A percentile compares a stretch with the other conserved stretches of the same genome.
phyloP scores from a whole-genome alignment of 2,797 vertebrate genomes.

The Centropyge bicolor region DNA sequence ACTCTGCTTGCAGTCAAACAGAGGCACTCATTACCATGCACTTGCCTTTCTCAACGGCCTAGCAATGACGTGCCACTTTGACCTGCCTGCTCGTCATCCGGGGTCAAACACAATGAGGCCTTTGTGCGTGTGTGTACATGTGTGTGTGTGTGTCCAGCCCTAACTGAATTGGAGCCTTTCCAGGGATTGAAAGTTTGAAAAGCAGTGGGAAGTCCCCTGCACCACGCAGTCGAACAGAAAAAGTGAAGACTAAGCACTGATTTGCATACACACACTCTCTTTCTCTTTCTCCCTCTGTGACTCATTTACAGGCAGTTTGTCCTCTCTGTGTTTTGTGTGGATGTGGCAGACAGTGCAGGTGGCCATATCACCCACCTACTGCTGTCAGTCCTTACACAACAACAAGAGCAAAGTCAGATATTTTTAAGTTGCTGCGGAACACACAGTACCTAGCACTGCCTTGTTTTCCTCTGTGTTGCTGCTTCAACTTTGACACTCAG shows the following conservation, averaged over 20 bases:
- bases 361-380: constrained; percentile 79
- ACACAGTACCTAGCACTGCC: constrained; percentile 16
- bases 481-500: constrained; percentile 7
- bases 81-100: constrained; percentile 71
- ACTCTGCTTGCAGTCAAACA: constrained; percentile 40
- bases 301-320: constrained; percentile 73
- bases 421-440: constrained; percentile 50
- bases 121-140: constrained; percentile 61
- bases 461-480: constrained; percentile 9
- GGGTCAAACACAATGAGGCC: constrained; percentile 77
- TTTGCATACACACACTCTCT: constrained; percentile 68
- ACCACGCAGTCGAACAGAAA: constrained; percentile 71
- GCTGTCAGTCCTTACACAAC: constrained; percentile 76
- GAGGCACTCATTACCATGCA: constrained; percentile 70
- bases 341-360: constrained; percentile 82
- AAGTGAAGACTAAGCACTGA: constrained; percentile 75
- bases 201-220: constrained; percentile 77
- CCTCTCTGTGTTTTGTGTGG: constrained; percentile 67
- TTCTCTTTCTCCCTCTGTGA: constrained; percentile 49
- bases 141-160: constrained; percentile 42
- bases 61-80: constrained; percentile 73
- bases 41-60: constrained; percentile 72
- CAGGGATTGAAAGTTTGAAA: constrained; percentile 74
- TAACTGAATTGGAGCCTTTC: constrained; percentile 76
- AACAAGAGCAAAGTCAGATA: constrained; percentile 46